phyloP scores from a whole-genome alignment of 2,888 invertebrate genomes.

The Diarsia mendica region DNA sequence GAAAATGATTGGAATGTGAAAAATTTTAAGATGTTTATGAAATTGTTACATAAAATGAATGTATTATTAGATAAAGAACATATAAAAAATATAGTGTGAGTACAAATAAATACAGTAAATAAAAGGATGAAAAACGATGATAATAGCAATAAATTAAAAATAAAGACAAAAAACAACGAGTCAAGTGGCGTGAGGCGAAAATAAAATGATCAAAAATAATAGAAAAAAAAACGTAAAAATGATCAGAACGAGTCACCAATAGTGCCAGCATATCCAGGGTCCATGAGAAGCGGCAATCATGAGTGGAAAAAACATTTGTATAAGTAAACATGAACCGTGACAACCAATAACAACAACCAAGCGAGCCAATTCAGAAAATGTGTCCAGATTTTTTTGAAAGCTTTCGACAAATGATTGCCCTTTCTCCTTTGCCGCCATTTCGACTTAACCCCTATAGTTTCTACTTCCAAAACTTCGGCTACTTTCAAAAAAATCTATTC shows the following conservation, averaged over 20 bases:
- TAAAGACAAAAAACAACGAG: constrained; percentile 66
- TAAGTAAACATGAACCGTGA: constrained; percentile 80
- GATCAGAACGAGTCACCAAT: constrained; percentile 80
- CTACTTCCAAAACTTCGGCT: constrained; percentile 90
- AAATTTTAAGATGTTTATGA: neutral
- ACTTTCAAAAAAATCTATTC: constrained; percentile 92
- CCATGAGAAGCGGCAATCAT: constrained; percentile 90
- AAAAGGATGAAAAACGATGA: constrained; percentile 7
- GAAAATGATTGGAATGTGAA: neutral
- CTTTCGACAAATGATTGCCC: constrained; percentile 90
- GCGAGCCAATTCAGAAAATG: constrained; percentile 92
- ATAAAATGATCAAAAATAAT: constrained; percentile 64
- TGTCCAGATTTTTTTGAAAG: constrained; percentile 92
- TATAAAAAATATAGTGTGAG: constrained; percentile 4
- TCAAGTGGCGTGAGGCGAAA: constrained; percentile 83
- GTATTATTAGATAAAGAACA: constrained; percentile 21
- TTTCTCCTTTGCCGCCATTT: constrained; percentile 73
- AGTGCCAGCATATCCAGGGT: constrained; percentile 88
- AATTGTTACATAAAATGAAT: constrained; percentile 16
- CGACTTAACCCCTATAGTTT: constrained; percentile 77
- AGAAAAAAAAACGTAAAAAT: constrained; percentile 71
- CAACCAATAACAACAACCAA: constrained; percentile 75
- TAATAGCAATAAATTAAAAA: constrained; percentile 27
- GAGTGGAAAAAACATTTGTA: constrained; percentile 89
- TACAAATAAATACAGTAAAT: constrained; percentile 19